phyloP scores from a whole-genome alignment of 1,140 invertebrate genomes.

The Telenomus remus region DNA sequence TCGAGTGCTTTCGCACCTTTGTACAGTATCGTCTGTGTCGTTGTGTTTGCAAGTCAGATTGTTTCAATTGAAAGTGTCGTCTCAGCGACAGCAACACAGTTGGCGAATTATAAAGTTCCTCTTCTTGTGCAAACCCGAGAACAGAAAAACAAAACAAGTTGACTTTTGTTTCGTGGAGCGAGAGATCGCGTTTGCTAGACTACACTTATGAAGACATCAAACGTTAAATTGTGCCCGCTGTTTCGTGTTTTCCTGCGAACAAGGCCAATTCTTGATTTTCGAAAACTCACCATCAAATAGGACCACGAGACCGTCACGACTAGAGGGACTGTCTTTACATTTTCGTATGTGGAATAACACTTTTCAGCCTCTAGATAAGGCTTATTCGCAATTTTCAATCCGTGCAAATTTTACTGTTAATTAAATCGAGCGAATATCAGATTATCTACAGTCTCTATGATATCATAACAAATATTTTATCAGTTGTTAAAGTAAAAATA shows the following conservation, averaged over 20 bases:
- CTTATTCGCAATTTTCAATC: no score
- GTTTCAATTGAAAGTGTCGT: not conserved
- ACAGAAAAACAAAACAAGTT: conserved; percentile 3
- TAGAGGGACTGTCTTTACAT: conserved; percentile 1
- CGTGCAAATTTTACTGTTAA: no score
- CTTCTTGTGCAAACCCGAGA: not conserved
- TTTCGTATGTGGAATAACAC: conserved; percentile 9
- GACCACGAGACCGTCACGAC: not conserved
- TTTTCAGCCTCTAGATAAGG: not conserved
- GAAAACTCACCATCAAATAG: conserved; percentile 52
- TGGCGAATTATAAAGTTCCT: conserved; percentile 5
- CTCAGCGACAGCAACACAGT: conserved; percentile 2
- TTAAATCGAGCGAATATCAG: no score
- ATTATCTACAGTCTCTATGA: no score
- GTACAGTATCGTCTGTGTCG: conserved; percentile 7
- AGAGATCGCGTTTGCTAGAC: conserved; percentile 21
- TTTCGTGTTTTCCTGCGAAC: conserved; percentile 57
- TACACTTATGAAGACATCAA: conserved; percentile 58
- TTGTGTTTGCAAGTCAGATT: not conserved
- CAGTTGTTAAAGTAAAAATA: no score
- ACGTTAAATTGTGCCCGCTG: conserved; percentile 48
- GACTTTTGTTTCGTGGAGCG: conserved; percentile 7
- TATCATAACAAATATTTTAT: no score
- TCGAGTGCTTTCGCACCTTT: conserved; percentile 20
- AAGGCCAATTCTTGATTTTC: conserved; percentile 58